Evolutionary conservation across 2,113 vertebrate species (phyloP).

Genomic region (Castor canadensis): DNA sequence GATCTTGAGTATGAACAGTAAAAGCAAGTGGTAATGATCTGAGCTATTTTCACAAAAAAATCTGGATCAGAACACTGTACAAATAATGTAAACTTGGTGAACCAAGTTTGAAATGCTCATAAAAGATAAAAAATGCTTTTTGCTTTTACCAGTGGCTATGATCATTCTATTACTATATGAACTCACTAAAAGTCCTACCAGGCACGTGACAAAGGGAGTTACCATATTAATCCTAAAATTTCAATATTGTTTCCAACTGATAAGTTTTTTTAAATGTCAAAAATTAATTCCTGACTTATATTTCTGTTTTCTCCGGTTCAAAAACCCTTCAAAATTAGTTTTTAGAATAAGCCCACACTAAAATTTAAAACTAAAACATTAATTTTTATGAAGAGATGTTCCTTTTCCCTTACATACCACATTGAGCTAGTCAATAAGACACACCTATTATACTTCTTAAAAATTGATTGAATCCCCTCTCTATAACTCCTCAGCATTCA

Average conservation of each 20-base stretch:
- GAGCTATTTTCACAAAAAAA: constrained; percentile 11
- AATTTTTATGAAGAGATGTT: constrained; percentile 16
- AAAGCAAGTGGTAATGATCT: constrained; percentile 32
- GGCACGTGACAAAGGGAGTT: background rate
- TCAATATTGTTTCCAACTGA: background rate
- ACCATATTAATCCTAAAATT: background rate
- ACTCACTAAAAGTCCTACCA: background rate
- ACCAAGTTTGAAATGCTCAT: background rate
- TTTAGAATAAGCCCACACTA: background rate
- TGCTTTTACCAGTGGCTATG: constrained; percentile 18
- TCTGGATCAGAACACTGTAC: background rate
- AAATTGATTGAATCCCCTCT: background rate
- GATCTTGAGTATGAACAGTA: constrained; percentile 30
- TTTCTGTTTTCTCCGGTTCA: constrained; percentile 49
- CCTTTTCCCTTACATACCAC: background rate
- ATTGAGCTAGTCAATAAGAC: background rate
- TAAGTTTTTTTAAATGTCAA: background rate
- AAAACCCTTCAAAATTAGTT: constrained; percentile 48
- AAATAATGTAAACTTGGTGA: background rate
- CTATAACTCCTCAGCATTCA: background rate
- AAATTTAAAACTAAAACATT: constrained; percentile 51
- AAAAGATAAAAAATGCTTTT: constrained; percentile 24
- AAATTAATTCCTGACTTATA: background rate
- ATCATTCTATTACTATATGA: background rate
- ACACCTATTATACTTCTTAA: constrained; percentile 4